Conservation (phyloP, 2,888 invertebrate genomes). For the Smittia sp. region DNA sequence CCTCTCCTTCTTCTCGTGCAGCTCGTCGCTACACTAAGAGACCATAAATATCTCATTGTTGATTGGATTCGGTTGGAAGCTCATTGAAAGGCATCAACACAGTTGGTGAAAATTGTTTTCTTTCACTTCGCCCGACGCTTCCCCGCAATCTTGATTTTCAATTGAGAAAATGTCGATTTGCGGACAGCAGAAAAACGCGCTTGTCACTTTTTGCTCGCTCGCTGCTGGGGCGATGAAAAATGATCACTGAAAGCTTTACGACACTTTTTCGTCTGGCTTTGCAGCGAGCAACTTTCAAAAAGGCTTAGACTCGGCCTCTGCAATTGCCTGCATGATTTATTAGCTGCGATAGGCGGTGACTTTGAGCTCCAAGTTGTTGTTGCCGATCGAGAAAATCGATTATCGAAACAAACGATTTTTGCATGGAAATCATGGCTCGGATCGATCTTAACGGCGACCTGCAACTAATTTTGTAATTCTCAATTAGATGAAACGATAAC, state of each 20-base stretch:
- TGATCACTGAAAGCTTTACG: constrained; percentile 29
- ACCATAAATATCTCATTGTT: constrained; percentile 36
- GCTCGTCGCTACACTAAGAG: neutral
- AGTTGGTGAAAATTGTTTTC: constrained; percentile 16
- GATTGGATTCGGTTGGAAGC: constrained; percentile 37
- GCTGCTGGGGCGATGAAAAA: constrained; percentile 14
- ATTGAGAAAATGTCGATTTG: constrained; percentile 35
- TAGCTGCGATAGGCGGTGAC: constrained; percentile 17
- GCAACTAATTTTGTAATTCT: neutral
- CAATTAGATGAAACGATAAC: neutral
- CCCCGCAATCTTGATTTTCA: constrained; percentile 17
- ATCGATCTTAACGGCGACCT: neutral
- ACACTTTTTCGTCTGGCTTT: constrained; percentile 23
- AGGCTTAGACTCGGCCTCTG: constrained; percentile 5
- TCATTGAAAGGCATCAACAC: constrained; percentile 13
- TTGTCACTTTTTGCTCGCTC: neutral
- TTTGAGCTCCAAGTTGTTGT: neutral
- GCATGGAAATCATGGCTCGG: neutral
- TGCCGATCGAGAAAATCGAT: constrained; percentile 30
- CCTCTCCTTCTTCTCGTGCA: neutral
- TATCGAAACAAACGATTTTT: constrained; percentile 5
- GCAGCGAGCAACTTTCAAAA: neutral
- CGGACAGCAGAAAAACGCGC: constrained; percentile 5
- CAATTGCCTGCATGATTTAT: constrained; percentile 18
- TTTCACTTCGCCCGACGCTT: constrained; percentile 4